phyloP scores from a whole-genome alignment of 2,113 vertebrate genomes.

The Indicator indicator region DNA sequence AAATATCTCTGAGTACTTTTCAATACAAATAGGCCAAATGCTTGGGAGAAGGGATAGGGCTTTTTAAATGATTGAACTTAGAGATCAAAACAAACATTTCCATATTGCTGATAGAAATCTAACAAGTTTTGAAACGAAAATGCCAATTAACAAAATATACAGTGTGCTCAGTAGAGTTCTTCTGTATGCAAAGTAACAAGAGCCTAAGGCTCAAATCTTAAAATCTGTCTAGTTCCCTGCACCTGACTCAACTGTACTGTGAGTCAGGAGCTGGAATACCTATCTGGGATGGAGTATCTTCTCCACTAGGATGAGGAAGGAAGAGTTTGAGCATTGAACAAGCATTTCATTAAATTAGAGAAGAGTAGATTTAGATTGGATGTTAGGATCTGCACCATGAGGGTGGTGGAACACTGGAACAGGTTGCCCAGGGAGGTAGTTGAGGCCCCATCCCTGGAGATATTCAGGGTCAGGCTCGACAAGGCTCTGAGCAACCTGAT shows the following conservation, averaged over 20 bases:
- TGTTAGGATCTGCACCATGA: no score
- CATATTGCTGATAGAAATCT: not conserved
- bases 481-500: no score
- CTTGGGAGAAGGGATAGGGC: not conserved
- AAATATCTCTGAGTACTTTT: not conserved
- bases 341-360: no score
- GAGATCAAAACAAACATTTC: not conserved
- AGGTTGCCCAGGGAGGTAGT: no score
- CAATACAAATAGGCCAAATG: not conserved
- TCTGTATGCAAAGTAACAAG: not conserved
- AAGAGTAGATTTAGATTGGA: no score
- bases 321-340: not conserved
- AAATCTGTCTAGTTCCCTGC: not conserved
- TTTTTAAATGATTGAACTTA: not conserved
- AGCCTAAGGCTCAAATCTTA: not conserved
- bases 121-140: not conserved
- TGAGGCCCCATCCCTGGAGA: no score
- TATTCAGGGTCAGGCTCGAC: no score
- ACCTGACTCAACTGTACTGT: not conserved
- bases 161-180: not conserved
- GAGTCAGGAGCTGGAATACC: not conserved
- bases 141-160: not conserved
- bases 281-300: not conserved
- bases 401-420: no score
- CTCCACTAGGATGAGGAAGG: not conserved